Evolutionary conservation across 1,140 invertebrate species (phyloP).

Genomic region (Calephelis virginiensis): DNA sequence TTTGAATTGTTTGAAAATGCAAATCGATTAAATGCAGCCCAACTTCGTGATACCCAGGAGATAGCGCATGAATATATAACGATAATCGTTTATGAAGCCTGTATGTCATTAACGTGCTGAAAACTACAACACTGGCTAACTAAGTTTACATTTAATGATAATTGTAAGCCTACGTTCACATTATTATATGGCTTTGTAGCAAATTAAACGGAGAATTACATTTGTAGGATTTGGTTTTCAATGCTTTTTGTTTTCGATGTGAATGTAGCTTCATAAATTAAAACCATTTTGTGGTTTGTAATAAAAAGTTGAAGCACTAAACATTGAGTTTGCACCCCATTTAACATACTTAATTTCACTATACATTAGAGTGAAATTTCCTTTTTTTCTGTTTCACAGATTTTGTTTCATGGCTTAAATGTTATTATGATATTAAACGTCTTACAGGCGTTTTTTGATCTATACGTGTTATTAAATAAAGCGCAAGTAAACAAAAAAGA

Average conservation of each 20-base stretch:
- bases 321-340: no score
- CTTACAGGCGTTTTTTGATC: no score
- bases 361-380: no score
- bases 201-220: not conserved
- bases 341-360: no score
- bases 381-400: no score
- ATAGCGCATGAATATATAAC: conserved; percentile 16
- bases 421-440: no score
- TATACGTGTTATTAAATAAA: no score
- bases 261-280: no score
- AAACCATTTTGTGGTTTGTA: no score
- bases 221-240: not conserved
- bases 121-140: conserved; percentile 13
- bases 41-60: conserved; percentile 15
- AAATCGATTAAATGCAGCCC: not conserved
- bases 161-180: conserved; percentile 1
- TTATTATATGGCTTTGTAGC: not conserved
- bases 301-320: no score
- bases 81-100: conserved; percentile 18
- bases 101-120: conserved; percentile 15
- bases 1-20: not conserved
- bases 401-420: no score
- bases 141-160: conserved; percentile 18
- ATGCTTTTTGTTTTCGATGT: not conserved
- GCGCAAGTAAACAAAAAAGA: no score